Percentiles rank a stretch among this genome's conserved stretches.
Evolutionary conservation across 2,113 vertebrate genomes (phyloP).

Genomic region (Chaenocephalus aceratus): DNA sequence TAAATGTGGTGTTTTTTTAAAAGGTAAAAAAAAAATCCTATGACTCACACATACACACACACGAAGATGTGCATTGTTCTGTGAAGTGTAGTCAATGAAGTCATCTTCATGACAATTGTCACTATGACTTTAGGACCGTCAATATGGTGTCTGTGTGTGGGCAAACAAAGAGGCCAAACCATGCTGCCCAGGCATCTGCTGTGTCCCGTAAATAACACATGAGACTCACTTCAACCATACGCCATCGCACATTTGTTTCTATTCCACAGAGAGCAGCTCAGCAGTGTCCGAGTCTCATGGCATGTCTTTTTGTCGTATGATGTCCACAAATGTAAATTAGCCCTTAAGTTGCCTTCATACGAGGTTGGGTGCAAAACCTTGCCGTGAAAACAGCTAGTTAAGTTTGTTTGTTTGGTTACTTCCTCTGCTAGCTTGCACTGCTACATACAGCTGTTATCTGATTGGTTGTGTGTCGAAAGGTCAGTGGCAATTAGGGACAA

Average conservation of each 20-base stretch:
- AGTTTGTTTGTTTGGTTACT: no score
- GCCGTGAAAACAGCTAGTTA: no score
- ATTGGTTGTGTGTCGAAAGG: no score
- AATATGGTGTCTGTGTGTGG: constrained; percentile 54
- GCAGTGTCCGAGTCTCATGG: neutral
- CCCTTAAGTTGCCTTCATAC: no score
- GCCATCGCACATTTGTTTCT: constrained; percentile 19
- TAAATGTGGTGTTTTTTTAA: no score
- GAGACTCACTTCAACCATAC: constrained; percentile 13
- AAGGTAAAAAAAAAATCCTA: no score
- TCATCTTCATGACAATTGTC: constrained; percentile 35
- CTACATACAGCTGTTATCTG: no score
- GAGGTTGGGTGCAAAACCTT: no score
- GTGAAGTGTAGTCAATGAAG: neutral
- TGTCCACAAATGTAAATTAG: no score
- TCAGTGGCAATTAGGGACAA: no score
- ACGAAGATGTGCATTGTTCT: constrained; percentile 7
- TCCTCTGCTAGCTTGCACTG: no score
- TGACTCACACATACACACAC: neutral
- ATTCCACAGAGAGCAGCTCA: neutral
- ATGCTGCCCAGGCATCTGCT: constrained; percentile 55
- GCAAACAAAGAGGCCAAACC: constrained; percentile 40
- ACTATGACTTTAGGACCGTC: constrained; percentile 33
- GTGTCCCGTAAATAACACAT: constrained; percentile 50
- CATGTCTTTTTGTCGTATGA: no score